These are phyloP conservation scores for Zoanthus sansibaricus DNA, from an alignment of 92 coral and sea anemone genomes.

Conservation along the genomic window DNA sequence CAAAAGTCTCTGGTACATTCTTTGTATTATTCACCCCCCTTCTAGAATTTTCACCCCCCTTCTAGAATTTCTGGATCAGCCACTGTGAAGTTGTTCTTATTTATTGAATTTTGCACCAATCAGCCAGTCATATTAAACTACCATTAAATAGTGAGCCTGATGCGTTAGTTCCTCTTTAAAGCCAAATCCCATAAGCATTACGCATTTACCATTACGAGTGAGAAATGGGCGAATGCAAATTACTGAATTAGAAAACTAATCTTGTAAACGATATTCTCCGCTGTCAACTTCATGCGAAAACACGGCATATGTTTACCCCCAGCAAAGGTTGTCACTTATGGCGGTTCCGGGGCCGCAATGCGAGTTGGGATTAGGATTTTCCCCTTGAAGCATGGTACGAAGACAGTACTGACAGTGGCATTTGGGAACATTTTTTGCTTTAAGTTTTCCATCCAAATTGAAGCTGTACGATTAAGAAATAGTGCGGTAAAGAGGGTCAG, in stretches of 20 bases:
- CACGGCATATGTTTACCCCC: constrained; percentile 77
- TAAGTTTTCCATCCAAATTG: constrained; percentile 83
- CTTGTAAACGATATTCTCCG: constrained; percentile 53
- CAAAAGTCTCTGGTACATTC: too few species aligned
- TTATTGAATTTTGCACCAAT: too few species aligned
- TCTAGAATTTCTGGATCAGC: too few species aligned
- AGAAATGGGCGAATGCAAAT: constrained; percentile 47
- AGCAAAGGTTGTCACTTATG: constrained; percentile 59
- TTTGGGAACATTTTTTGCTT: constrained; percentile 95
- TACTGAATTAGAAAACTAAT: neutral
- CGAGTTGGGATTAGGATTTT: constrained; percentile 89
- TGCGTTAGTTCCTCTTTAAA: too few species aligned
- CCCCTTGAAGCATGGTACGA: too few species aligned
- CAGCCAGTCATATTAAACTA: too few species aligned
- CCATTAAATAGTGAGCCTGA: too few species aligned
- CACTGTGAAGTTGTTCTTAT: too few species aligned
- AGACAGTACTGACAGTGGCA: constrained; percentile 98
- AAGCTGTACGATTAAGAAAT: constrained; percentile 75
- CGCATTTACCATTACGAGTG: constrained; percentile 23
- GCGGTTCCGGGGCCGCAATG: constrained; percentile 87
- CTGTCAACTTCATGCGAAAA: neutral
- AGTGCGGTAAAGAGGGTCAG: constrained; percentile 63
- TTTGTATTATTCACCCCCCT: too few species aligned
- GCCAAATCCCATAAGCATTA: neutral
- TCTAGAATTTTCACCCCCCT: too few species aligned